Evolutionary conservation across 1,140 invertebrate species (phyloP).

Genomic region (Brachionus paranguensis): DNA sequence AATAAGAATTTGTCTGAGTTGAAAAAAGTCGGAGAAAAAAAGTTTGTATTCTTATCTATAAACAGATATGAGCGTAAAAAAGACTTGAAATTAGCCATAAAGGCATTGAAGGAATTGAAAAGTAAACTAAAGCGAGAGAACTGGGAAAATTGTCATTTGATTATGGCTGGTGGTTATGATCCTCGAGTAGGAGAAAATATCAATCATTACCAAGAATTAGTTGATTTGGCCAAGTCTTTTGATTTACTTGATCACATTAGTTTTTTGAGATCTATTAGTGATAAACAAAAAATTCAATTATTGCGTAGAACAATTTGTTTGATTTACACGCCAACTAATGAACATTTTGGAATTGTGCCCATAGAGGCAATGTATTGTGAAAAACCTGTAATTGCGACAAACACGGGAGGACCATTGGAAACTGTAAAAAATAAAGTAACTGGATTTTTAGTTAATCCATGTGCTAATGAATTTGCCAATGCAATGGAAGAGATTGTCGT

Average conservation of each 20-base stretch:
- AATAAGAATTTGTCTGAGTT: background rate
- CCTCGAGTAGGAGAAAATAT: conserved; percentile 79
- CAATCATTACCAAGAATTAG: conserved; percentile 74
- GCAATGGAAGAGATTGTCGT: conserved; percentile 69
- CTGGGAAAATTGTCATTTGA: conserved; percentile 62
- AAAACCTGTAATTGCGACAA: conserved; percentile 87
- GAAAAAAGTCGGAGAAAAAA: background rate
- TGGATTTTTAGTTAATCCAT: conserved; percentile 74
- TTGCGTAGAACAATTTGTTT: conserved; percentile 69
- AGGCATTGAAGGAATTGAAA: conserved; percentile 68
- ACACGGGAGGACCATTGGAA: conserved; percentile 89
- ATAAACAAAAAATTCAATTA: conserved; percentile 73
- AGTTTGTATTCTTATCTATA: conserved; percentile 69
- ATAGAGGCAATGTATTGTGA: conserved; percentile 92
- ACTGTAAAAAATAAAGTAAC: conserved; percentile 80
- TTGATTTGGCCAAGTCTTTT: conserved; percentile 62
- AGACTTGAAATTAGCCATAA: conserved; percentile 75
- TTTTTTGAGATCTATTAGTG: conserved; percentile 71
- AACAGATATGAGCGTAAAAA: conserved; percentile 98
- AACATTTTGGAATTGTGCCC: conserved; percentile 99
- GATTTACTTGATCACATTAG: conserved; percentile 55
- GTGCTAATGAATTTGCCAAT: conserved; percentile 66
- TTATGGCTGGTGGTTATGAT: conserved; percentile 97
- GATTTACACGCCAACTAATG: conserved; percentile 89
- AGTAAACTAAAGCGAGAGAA: background rate